Base-by-base conservation (phyloP, 1,140 invertebrate genomes). In the Archegozetes longisetosus region DNA sequence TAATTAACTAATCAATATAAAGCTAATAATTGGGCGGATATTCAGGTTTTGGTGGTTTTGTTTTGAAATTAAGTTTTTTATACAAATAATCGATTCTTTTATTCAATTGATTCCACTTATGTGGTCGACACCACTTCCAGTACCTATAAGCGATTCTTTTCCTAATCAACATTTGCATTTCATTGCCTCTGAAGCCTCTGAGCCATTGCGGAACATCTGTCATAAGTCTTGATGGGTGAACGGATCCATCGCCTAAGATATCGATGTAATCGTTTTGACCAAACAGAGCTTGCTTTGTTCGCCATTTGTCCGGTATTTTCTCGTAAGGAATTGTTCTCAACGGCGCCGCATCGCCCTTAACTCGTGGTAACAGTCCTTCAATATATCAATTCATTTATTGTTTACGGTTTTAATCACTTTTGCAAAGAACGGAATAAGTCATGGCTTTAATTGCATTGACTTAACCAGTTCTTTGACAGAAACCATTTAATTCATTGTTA, bases 191-290 rank as follows among this genome's bases (percentile, higher is more conserved):
- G 50, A 90, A 80, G 47, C 89, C 90, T 68, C 83, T 78, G 17
- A 96, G 74, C 89, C 90, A 95, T 0, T 73, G 69, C 0, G 90
- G 91, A 13, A 92, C 78, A 64, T 82, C 80, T 64, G 92, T 89
- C 1, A 90, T 67, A n/a, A 88, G 79, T 68, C 78, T 82, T 0
- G 82, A 81, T 1, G 89, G 89, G 72, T 89, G 82, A 26, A 95
- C 62, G 12, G 79, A 77, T 53, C 84, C 83, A 69, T 83, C 80
- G 1, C 90, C 90, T 27, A 95, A 74, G 55, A 95, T 93, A 73
- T 95, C 75, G 57, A 96, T 94, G 68, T 94, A 95, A 74, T 96
- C 91, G 76, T 96, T 96, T 70, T 95, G 90, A 1, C 91, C 91
- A 76, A 88, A 92, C 0, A 90, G 68, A 12, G 88, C 88, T 69